Conservation (phyloP, 2,888 invertebrate species). For the Lasioglossum vierecki region DNA sequence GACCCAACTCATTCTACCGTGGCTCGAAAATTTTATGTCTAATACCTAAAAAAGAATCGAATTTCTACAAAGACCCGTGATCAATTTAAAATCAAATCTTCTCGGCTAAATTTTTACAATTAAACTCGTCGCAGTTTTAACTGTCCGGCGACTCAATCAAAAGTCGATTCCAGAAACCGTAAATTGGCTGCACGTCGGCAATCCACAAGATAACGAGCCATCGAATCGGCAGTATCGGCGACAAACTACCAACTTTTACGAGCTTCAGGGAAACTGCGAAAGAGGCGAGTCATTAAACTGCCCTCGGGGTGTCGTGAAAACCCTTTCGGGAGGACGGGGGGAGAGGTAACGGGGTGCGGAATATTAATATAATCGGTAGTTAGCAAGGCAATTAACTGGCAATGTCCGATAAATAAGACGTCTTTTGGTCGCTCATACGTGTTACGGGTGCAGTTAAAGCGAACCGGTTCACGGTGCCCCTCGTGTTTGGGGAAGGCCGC, state of each 20-base stretch:
- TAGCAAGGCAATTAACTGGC: slow-evolving; percentile 54
- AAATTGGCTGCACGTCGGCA: background rate
- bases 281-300: background rate
- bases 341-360: background rate
- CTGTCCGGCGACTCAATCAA: background rate
- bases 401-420: slow-evolving; percentile 61
- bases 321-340: background rate
- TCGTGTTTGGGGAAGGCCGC: slow-evolving; percentile 33
- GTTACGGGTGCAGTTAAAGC: slow-evolving; percentile 44
- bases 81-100: background rate
- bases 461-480: slow-evolving; percentile 56
- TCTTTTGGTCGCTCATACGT: slow-evolving; percentile 32
- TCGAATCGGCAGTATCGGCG: background rate
- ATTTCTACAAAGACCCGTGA: background rate
- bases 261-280: background rate
- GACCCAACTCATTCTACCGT: no score
- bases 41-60: no score
- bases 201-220: background rate
- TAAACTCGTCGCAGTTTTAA: background rate
- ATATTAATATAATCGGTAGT: slow-evolving; percentile 54
- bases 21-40: no score
- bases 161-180: background rate
- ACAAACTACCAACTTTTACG: slow-evolving; percentile 3
- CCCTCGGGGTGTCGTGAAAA: no score
- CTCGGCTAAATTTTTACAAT: background rate